Base-by-base conservation (phyloP, 2,888 invertebrate species). In the Clunio marinus region DNA sequence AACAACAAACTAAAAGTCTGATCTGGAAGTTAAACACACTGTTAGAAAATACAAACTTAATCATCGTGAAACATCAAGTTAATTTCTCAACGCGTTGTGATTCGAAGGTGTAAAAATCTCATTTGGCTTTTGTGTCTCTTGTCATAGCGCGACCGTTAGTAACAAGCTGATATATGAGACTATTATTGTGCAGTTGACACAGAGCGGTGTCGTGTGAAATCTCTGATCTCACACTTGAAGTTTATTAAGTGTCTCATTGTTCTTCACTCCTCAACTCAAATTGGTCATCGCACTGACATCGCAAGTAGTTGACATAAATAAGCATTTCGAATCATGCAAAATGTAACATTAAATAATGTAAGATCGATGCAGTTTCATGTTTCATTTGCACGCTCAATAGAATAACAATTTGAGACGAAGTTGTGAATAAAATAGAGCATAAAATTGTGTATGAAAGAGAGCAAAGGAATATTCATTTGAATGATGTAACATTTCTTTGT, bases 71-170 rank as follows among this genome's bases (percentile, higher is more conserved):
- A 55, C 32, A 22, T 55, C 55, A 17, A 13, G 4, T 45, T 5
- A 45, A 45, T 45, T 20, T 57, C 10, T 57, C 57, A 57, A 28
- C 57, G 15, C 3, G 32, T 15, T 17, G 20, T 20, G 55, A 45
- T 45, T 25, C 25, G 24, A 28, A 35, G 17, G 59, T 60, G 58
- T 27, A 58, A 60, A 60, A 60, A 60, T 60, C 59, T 22, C 59
- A 28, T 32, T 32, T 60, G 35, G 32, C 59, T 32, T 60, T 60
- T 60, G 35, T 17, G 35, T 15, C 25, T 13, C n/a, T 25, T 57
- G 27, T 57, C n/a, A 27, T 25, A 17, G 35, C 22, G 35, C 35
- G 32, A 15, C 59, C 32, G 59, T 15, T 35, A 7, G 15, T 15
- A 35, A 35, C 35, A 15, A 15, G 28, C 28, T 17, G 25, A 59